phyloP scores from a whole-genome alignment of 2,888 invertebrate genomes.

The Microplitis manilae region DNA sequence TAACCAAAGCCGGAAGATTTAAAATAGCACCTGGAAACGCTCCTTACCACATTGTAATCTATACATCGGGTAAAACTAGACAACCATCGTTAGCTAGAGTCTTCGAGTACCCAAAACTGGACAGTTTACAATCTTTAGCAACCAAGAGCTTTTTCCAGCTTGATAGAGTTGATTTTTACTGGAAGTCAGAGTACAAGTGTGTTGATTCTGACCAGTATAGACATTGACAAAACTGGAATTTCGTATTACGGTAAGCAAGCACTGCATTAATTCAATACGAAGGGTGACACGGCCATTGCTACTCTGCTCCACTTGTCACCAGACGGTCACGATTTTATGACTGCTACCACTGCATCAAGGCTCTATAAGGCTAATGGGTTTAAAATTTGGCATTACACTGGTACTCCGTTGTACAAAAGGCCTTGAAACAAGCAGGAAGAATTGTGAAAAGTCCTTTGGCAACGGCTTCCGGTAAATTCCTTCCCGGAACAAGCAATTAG shows the following conservation, averaged over 20 bases:
- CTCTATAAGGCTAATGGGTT: conserved; percentile 93
- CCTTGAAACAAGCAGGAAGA: conserved; percentile 82
- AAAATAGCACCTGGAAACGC: conserved; percentile 79
- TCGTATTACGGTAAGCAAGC: conserved; percentile 98
- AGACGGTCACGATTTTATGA: conserved; percentile 92
- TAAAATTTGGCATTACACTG: conserved; percentile 94
- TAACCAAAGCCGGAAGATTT: conserved; percentile 79
- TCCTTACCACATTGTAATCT: conserved; percentile 80
- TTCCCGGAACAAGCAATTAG: conserved; percentile 82
- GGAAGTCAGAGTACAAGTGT: conserved; percentile 93
- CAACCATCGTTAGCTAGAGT: conserved; percentile 89
- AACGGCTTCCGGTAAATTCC: conserved; percentile 77
- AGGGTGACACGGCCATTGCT: conserved; percentile 88
- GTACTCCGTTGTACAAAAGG: conserved; percentile 85
- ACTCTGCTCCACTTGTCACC: conserved; percentile 91
- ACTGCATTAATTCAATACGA: conserved; percentile 88
- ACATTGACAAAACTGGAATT: conserved; percentile 94
- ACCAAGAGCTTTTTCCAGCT: conserved; percentile 94
- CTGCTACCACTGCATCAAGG: conserved; percentile 95
- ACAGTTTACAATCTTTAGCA: conserved; percentile 81
- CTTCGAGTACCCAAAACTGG: conserved; percentile 89
- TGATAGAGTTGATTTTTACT: conserved; percentile 87
- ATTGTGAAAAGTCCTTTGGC: conserved; percentile 86
- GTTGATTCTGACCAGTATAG: conserved; percentile 88
- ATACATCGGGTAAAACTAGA: conserved; percentile 82